Base-by-base conservation (phyloP, 2,113 vertebrate genomes). In the Apistogramma diplotaenia region DNA sequence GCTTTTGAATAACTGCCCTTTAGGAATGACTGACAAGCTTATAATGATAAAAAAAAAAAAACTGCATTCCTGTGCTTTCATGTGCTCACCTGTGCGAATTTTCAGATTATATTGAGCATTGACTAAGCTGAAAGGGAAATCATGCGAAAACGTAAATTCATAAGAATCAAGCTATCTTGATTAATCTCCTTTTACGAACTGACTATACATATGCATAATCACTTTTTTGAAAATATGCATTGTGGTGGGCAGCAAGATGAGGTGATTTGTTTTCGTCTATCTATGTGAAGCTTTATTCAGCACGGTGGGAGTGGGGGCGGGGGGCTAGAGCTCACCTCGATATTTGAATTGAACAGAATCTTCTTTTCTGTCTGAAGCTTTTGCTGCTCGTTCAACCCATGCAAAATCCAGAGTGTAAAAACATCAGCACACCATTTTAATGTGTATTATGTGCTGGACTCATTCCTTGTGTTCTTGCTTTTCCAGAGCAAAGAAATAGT, bases 11-110 rank as follows among this genome's bases (percentile, higher is more conserved):
- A 72, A 81, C 83, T 89, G 79, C 86, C 86, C 82, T 92, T 85
- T 89, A 81, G 80, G 74, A 93, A 77, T 92, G 92, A 92, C 79
- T 92, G 93, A 92, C 90, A 89, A 81, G 88, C 87, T 85, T 83
- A 91, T 90, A 81, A 85, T 87, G 87, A 33, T 82, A 31, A 81
- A 83, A 84, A 82, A 84, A 82, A 84, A 82, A 84, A 83, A 86
- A 84, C 61, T 12, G 21, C 88, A 93, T 93, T 92, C 91, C 81
- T 90, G 40, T 31, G 81, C 79, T 79, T 91, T 92, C 90, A 85
- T 86, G 85, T 80, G 61, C 80, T 91, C 87, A 93, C 90, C 91
- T 92, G 85, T 83, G 73, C 49, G 79, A 84, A 81, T 79, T 86
- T 51, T 80, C 43, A 61, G 85, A 84, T 76, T 21, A 87, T 84